Conservation (phyloP, 2,113 vertebrate species). For the Ia io region DNA sequence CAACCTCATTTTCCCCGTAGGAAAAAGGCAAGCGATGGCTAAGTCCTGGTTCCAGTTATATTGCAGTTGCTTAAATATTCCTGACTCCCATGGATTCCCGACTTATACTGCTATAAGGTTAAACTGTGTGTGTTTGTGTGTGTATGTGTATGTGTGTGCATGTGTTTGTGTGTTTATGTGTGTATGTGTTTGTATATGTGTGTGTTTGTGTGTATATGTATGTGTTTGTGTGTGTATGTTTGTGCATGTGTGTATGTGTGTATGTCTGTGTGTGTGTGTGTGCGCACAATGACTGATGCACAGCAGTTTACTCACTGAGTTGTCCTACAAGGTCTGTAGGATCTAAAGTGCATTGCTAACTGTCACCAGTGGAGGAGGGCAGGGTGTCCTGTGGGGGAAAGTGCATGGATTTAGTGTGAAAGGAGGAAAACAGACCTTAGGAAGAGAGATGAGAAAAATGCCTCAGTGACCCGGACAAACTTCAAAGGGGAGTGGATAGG, state of each 20-base stretch:
- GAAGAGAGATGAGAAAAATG: background rate
- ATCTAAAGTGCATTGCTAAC: background rate
- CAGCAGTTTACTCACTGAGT: background rate
- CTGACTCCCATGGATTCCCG: background rate
- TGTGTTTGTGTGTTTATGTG: too few relatives aligned
- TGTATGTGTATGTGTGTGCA: too few relatives aligned
- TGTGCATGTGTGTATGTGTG: too few relatives aligned
- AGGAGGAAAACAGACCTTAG: background rate
- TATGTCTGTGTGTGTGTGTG: background rate
- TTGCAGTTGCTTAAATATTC: background rate
- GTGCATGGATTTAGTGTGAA: background rate
- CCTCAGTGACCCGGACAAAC: accelerated
- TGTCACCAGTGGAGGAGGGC: background rate
- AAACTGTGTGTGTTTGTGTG: background rate
- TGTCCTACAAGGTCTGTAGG: background rate
- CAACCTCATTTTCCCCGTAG: conserved; percentile 41
- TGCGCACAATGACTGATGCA: too few relatives aligned
- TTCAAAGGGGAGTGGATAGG: too few relatives aligned
- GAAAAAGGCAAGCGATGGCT: conserved; percentile 41
- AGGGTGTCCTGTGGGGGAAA: background rate
- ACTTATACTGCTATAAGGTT: background rate
- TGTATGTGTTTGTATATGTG: background rate
- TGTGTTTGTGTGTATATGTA: too few relatives aligned
- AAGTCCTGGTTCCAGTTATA: background rate
- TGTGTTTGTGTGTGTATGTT: too few relatives aligned